phyloP scores from a whole-genome alignment of 2,888 invertebrate genomes.

The Terebella lapidaria region DNA sequence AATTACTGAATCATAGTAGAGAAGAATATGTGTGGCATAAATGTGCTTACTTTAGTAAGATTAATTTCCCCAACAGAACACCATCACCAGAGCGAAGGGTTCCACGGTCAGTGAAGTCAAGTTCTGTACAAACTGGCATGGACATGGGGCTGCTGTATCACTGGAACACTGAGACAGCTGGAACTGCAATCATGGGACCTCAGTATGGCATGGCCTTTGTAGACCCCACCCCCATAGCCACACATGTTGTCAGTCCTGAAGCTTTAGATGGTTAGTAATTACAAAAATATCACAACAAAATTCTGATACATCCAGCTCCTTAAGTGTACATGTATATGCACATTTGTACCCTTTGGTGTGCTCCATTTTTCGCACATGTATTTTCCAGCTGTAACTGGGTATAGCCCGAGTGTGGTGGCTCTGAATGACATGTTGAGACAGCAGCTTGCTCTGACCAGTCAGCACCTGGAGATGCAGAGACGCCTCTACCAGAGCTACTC shows the following conservation, averaged over 20 bases:
- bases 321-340: too few relatives aligned
- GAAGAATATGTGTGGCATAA: too few relatives aligned
- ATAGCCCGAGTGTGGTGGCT: constrained; percentile 24
- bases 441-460: constrained; percentile 23
- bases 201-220: constrained; percentile 34
- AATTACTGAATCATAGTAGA: neutral
- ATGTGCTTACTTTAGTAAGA: too few relatives aligned
- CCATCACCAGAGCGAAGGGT: neutral
- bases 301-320: too few relatives aligned
- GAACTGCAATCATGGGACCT: constrained; percentile 29
- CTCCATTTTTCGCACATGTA: too few relatives aligned
- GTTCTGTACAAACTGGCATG: constrained; percentile 34
- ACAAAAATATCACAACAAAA: too few relatives aligned
- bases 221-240: constrained; percentile 45
- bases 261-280: constrained; percentile 39
- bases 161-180: constrained; percentile 37
- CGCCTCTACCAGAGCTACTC: constrained; percentile 14
- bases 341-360: too few relatives aligned
- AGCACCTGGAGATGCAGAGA: constrained; percentile 18
- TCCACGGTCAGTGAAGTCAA: constrained; percentile 21
- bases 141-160: constrained; percentile 36
- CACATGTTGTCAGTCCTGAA: constrained; percentile 45
- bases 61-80: too few relatives aligned
- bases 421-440: constrained; percentile 26
- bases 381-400: constrained; percentile 23